Evolutionary conservation across 2,113 vertebrate genomes (phyloP), one percentile per base, ranked within the genome.

Genomic region (Macquaria australasica): DNA sequence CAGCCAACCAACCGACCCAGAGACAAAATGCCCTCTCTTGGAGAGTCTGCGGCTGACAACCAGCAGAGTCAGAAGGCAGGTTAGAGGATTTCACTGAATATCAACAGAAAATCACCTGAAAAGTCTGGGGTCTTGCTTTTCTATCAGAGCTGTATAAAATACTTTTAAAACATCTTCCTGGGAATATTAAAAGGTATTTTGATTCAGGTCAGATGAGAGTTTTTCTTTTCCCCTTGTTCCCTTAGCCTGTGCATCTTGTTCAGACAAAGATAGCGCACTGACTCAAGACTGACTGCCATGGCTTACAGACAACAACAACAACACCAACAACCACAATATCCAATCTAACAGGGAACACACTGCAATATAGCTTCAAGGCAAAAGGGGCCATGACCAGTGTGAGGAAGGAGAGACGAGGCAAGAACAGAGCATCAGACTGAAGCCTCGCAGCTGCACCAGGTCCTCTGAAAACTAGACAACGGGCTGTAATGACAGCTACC

Each of bases 221-320:
- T 73, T 73, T 69, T 77, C 45, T 58, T 69, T 34, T 21, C 1
- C 34, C 60, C 60, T 83, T 88, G 79, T 86, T 88, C 53, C 70
- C 50, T 74, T 71, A 79, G 82, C 64, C 77, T 59, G 73, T 86
- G 83, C 77, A 80, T 91, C 77, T 87, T 85, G 87, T 84, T 87
- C 81, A 88, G 87, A 93, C 90, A 94, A 93, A 90, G 88, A 94
- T 84, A 92, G 79, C 50, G 6, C 84, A 85, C 81, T 82, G 88
- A 91, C 87, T 90, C 87, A 89, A 91, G 86, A 89, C 83, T 87
- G 89, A 86, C 88, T 87, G 77, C 82, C 82, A 82, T 81, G 76
- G 88, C 88, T 89, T 82, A 83, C 79, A 90, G 79, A 87, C 74
- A 62, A 84, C 74, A 84, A 88, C 78, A 82, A 82, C 34, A 34